Base-by-base conservation (phyloP, 92 coral and sea anemone genomes). In the Siderastrea radians region DNA sequence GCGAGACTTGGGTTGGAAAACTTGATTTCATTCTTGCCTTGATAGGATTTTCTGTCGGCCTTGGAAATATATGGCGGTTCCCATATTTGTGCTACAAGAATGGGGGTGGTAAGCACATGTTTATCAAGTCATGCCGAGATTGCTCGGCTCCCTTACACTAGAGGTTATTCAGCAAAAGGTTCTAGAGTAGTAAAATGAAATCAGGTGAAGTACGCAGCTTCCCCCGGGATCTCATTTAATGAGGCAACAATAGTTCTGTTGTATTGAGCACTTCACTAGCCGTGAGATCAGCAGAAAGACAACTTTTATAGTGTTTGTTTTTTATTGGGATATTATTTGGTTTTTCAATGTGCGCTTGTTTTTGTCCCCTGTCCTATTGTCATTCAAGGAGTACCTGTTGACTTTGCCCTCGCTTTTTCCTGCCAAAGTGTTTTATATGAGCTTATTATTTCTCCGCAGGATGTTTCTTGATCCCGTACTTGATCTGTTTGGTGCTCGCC, bases 11-110 rank as follows among this genome's bases (percentile, higher is more conserved):
- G 98, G 96, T 94, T 49, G 96, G 96, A 60, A 96, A 96, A 76
- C 91, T 93, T 19, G 98, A 96, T 78, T 96, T 96, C 86, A 82
- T 96, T 57, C 92, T 96, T 62, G 98, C 98, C 49, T 87, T 94
- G 54, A 96, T 96, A 64, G 98, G 98, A 1, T 88, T 96, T 68
- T 94, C 98, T 17, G 98, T 96, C 14, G 98, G 98, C 47, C 90
- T 96, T 54, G 98, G 98, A 58, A 96, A 96, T 90, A 94, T 96
- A 73, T 96, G 98, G 98, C 95, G 98, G 52, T 96, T 96, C 75
- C 98, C 98, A 3, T 96, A 96, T 72, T 83, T 96, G 61, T 96
- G 98, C 61, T 94, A 94, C 84, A 90, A 94, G 79, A 96, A 96
- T 83, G 98, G 98, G 0, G 96, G 98, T 16, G 98, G 98, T 95